Base-by-base conservation (phyloP, 1,140 invertebrate species). In the Macrostomum lignano region DNA sequence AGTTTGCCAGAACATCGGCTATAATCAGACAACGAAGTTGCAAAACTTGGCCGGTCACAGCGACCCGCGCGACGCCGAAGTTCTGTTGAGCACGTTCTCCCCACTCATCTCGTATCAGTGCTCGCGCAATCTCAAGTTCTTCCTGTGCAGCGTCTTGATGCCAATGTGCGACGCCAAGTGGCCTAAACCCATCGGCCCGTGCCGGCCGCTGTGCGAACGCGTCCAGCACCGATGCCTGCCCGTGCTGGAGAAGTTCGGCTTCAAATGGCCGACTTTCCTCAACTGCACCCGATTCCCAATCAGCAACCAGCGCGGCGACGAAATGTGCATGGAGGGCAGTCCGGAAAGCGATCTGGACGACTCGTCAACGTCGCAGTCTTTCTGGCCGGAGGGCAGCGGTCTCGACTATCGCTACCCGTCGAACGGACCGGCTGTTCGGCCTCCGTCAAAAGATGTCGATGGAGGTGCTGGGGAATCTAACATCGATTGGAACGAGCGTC, bases 21-120 rank as follows among this genome's bases (percentile, higher is more conserved):
- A 86, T 58, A 81, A 82, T 46, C 65, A 72, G 41, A 94, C 84
- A 1, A 86, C 77, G 11, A 71, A 71, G 19, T 77, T 81, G 74
- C 77, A 77, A 3, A 82, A 82, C 61, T 60, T 81, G 37, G 72
- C 75, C 11, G 70, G 73, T 4, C 72, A 79, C 50, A 71, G 74
- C 37, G 60, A 71, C 24, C 76, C 82, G 50, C 64, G 67, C 37
- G 76, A 81, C 49, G 76, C 75, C 5, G 70, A 77, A 45, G 67
- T 74, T 22, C 73, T 71, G 26, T 57, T 84, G 23, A 68, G 74
- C 48, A 76, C 52, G 10, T 91, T 82, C 60, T 71, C 69, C 7
- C 78, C 81, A 0, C 61, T 91, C 17, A 75, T 93, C 35, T 72
- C 81, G 48, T 86, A 79, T 56, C 74, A 77, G 20, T 91, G 82